These are phyloP conservation scores for Scaptomyza reducta DNA, from an alignment of 2,888 invertebrate genomes.

Conservation along the genomic window DNA sequence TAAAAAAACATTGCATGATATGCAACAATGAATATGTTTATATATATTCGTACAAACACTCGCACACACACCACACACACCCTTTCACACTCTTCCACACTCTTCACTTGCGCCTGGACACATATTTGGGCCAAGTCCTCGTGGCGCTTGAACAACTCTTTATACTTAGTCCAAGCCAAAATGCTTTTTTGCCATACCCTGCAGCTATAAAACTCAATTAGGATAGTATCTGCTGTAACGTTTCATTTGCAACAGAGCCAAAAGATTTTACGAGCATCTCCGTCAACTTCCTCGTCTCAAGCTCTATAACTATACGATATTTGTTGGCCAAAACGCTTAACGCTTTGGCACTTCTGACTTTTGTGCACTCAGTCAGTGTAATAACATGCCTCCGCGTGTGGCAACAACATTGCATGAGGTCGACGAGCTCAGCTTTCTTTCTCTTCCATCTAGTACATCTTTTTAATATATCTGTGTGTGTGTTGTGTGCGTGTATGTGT, in stretches of 20 bases:
- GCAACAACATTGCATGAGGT: slow-evolving; percentile 53
- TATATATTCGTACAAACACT: slow-evolving; percentile 12
- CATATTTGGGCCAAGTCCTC: slow-evolving; percentile 63
- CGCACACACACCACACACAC: not conserved
- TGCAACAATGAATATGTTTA: slow-evolving; percentile 17
- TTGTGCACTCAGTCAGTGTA: slow-evolving; percentile 34
- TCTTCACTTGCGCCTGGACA: not conserved
- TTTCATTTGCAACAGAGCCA: not conserved
- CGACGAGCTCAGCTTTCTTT: slow-evolving; percentile 50
- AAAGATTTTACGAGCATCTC: no score
- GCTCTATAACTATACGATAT: slow-evolving; percentile 1
- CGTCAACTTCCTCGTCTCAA: no score
- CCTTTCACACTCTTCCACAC: not conserved
- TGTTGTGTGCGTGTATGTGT: slow-evolving; percentile 3
- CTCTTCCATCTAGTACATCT: slow-evolving; percentile 2
- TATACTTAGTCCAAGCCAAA: slow-evolving; percentile 46
- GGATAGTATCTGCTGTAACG: not conserved
- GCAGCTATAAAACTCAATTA: not conserved
- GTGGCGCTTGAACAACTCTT: slow-evolving; percentile 66
- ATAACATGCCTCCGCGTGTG: slow-evolving; percentile 47
- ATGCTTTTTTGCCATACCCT: slow-evolving; percentile 26
- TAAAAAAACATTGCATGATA: slow-evolving; percentile 62
- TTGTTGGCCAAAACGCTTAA: not conserved
- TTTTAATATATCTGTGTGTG: not conserved
- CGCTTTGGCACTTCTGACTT: not conserved